phyloP scores from a whole-genome alignment of 2,797 vertebrate genomes.

The Phalanger gymnotis region DNA sequence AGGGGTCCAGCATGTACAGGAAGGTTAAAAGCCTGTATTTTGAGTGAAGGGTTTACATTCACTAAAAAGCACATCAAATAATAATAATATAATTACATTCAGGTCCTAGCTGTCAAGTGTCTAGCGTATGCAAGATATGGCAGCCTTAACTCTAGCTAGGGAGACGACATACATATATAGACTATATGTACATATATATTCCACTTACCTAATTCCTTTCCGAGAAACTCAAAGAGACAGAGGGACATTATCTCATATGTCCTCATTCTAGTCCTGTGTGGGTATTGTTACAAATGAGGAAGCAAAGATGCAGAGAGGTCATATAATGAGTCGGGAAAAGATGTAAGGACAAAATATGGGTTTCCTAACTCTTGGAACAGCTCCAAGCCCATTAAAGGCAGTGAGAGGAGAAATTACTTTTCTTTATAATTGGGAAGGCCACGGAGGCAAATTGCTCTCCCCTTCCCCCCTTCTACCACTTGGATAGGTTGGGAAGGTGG shows the following conservation, averaged over 20 bases:
- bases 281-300: not conserved
- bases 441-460: not conserved
- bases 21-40: not conserved
- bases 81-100: not conserved
- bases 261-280: not conserved
- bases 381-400: slow-evolving; percentile 16
- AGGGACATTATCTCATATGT: not conserved
- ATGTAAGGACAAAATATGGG: not conserved
- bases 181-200: not conserved
- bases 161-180: not conserved
- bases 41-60: not conserved
- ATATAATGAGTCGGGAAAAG: not conserved
- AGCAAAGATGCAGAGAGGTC: not conserved
- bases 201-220: not conserved
- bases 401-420: not conserved
- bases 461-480: not conserved
- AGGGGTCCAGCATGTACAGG: not conserved
- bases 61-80: not conserved
- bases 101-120: not conserved
- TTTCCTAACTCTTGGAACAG: slow-evolving; percentile 9
- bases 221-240: not conserved
- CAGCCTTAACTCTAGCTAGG: not conserved
- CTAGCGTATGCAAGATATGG: not conserved
- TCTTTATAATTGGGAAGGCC: not conserved
- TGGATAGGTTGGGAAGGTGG: not conserved